Evolutionary conservation across 2,797 vertebrate species (phyloP).

Genomic region (Micropoecilia bifurca): DNA sequence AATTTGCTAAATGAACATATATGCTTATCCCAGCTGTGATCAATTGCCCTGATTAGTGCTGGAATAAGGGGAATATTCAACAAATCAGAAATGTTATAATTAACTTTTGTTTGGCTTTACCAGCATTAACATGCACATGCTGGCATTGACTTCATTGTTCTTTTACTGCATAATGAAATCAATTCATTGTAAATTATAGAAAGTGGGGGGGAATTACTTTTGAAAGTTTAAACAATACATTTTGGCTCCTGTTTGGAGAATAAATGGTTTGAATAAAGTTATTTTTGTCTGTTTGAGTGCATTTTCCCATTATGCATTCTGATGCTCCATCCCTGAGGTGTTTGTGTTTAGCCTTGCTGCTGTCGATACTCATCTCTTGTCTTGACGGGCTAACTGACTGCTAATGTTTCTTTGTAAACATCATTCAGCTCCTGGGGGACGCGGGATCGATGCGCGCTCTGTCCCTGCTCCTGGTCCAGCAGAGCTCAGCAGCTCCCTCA

Average conservation of each 20-base stretch:
- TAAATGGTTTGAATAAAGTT: not conserved
- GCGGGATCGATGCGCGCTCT: conserved; percentile 64
- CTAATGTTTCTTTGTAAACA: conserved; percentile 77
- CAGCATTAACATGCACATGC: not conserved
- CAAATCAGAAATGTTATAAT: not conserved
- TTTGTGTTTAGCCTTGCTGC: conserved; percentile 41
- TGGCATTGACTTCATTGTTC: not conserved
- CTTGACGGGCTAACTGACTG: conserved; percentile 66
- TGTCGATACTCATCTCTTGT: conserved; percentile 73
- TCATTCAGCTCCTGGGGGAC: conserved; percentile 47
- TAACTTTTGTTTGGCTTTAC: not conserved
- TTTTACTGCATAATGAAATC: not conserved
- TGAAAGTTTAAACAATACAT: not conserved
- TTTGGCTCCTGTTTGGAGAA: not conserved
- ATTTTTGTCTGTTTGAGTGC: conserved; percentile 5
- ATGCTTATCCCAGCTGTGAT: not conserved
- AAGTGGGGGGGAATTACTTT: not conserved
- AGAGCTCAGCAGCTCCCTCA: conserved; percentile 22
- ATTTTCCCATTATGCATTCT: conserved; percentile 27
- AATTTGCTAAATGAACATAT: not conserved
- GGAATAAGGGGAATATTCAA: not conserved
- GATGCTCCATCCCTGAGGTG: conserved; percentile 20
- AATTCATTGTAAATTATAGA: not conserved
- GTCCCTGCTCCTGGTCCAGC: conserved; percentile 34
- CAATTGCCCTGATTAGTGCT: not conserved